Conservation (phyloP, 2,888 invertebrate species). For the Physocephala rufipes region DNA sequence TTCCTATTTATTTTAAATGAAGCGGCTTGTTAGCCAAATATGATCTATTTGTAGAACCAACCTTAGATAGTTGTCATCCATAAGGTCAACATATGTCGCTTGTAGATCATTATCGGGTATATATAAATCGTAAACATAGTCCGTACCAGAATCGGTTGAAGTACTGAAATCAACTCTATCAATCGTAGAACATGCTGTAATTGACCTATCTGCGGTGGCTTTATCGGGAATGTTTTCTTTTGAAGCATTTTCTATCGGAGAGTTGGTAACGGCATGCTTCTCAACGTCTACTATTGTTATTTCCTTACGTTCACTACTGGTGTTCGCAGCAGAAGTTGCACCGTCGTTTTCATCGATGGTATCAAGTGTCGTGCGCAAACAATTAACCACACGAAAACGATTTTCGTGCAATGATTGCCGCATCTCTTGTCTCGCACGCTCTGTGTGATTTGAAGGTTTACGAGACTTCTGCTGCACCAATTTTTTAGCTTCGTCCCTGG, state of each 20-base stretch:
- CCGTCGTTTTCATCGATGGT: conserved; percentile 47
- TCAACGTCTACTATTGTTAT: conserved; percentile 72
- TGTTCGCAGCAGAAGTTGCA: conserved; percentile 52
- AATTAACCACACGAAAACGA: conserved; percentile 72
- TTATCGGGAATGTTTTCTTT: conserved; percentile 26
- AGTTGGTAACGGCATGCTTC: conserved; percentile 50
- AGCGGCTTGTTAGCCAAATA: conserved; percentile 60
- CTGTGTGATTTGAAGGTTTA: conserved; percentile 63
- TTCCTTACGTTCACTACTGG: conserved; percentile 43
- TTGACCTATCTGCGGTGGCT: conserved; percentile 16
- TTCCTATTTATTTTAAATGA: conserved; percentile 52
- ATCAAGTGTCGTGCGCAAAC: conserved; percentile 66
- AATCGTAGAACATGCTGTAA: conserved; percentile 1
- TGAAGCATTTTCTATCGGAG: neutral
- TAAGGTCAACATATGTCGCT: conserved; percentile 63
- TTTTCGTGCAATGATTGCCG: conserved; percentile 67
- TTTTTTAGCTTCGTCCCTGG: conserved; percentile 67
- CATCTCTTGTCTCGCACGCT: conserved; percentile 66
- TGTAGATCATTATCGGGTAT: conserved; percentile 68
- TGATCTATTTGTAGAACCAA: conserved; percentile 65
- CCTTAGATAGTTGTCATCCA: conserved; percentile 65
- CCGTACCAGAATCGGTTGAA: conserved; percentile 59
- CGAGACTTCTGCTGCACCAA: conserved; percentile 66
- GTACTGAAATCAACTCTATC: conserved; percentile 33
- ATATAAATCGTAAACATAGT: conserved; percentile 74